phyloP scores from a whole-genome alignment of 2,888 invertebrate genomes.

The Mycogona germanica region DNA sequence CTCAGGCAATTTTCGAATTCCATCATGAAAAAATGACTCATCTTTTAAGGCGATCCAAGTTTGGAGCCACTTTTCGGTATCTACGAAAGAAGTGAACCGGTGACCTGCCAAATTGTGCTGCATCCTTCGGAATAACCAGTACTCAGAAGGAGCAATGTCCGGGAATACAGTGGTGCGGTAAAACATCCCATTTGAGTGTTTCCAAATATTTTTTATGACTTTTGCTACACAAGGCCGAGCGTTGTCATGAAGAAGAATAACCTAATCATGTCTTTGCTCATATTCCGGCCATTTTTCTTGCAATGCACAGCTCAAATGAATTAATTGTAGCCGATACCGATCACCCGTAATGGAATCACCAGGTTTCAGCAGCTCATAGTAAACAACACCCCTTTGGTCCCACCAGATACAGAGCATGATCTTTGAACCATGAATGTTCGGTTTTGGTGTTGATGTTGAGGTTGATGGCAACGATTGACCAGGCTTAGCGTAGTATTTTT shows the following conservation, averaged over 20 bases:
- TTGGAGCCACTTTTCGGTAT: not conserved
- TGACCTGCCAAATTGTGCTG: not conserved
- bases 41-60: conserved; percentile 1
- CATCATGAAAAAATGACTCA: not conserved
- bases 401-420: conserved; percentile 6
- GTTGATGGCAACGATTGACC: too few relatives aligned
- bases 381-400: conserved; percentile 6
- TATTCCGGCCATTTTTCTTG: conserved; percentile 9
- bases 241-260: conserved; percentile 6
- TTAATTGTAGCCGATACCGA: conserved; percentile 8
- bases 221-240: not conserved
- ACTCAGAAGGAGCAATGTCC: not conserved
- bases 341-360: conserved; percentile 4
- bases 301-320: conserved; percentile 9
- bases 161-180: not conserved
- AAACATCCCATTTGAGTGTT: not conserved
- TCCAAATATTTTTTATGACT: not conserved
- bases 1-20: not conserved
- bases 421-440: conserved; percentile 1
- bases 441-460: not conserved
- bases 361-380: conserved; percentile 15
- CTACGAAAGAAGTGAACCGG: not conserved
- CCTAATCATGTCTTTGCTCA: conserved; percentile 9
- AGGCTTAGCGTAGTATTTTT: conserved; percentile 3
- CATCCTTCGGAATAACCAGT: not conserved